Base-by-base conservation (phyloP, 23 tunicate genomes). In the Ciona savignyi region DNA sequence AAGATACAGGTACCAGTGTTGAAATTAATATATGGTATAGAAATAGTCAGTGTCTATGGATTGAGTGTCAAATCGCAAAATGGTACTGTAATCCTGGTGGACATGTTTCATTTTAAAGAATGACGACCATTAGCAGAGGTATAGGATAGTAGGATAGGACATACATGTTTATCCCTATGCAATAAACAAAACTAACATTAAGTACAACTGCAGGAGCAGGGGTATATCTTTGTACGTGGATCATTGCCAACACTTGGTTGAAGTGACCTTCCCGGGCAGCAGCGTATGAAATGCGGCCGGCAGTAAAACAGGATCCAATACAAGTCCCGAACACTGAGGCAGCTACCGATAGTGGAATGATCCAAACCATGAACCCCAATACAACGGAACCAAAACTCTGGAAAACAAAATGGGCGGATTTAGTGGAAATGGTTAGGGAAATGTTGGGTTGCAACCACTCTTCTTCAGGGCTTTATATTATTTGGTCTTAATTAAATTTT, bases 311-410 rank as follows among this genome's bases (percentile, higher is more conserved):
- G 26, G 99, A 94, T 21, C 94, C 95, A 2, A 94, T 30, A 74
- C 99, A 87, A 27, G 99, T 85, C 0, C 99, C 99, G 42, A 94
- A 80, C 51, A 94, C 99, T 20, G 99, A 94, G 34, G 85, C 77
- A 1, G 85, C 66, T 4, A 94, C 99, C 1, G 89, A 70, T 25
- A 94, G 22, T 22, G 99, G 95, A 29, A 94, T 87, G 0, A 84
- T 42, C 95, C 89, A 86, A 3, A 75, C 80, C 83, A 94, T 67
- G 9, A 81, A 83, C 20, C 90, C 93, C 26, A 93, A 66, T 32
- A 85, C 92, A 21, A 49, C 56, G 0, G 65, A 67, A 11, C 86
- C 97, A 64, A 85, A 84, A 31, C 68, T 75, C 97, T 91, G 74
- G 2, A 72, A 72, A 42, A 11, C n/a, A 33, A 42, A 49, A 49